Evolutionary conservation across 2,888 invertebrate species (phyloP).

Genomic region (Prosopocoilus inquinatus): DNA sequence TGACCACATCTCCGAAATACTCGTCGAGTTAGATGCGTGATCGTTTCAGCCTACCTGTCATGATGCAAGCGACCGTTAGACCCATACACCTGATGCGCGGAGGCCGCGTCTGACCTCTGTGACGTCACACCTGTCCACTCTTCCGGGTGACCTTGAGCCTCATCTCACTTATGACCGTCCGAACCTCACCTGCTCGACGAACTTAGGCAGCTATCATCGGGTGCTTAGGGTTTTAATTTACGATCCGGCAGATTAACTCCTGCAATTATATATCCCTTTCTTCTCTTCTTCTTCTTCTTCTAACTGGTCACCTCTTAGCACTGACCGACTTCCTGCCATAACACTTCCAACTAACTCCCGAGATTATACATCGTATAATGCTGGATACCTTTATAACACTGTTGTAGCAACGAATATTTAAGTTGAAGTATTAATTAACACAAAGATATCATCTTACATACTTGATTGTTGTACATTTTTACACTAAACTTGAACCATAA

Average conservation of each 20-base stretch:
- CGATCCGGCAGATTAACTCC: slow-evolving; percentile 25
- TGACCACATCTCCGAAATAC: neutral
- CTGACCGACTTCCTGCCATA: neutral
- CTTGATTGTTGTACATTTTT: slow-evolving; percentile 14
- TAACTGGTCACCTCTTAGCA: neutral
- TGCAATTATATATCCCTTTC: slow-evolving; percentile 12
- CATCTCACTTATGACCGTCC: slow-evolving; percentile 27
- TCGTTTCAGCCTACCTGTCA: slow-evolving; percentile 35
- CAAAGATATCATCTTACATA: slow-evolving; percentile 13
- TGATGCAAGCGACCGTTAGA: slow-evolving; percentile 39
- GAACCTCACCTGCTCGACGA: slow-evolving; percentile 27
- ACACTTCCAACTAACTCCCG: neutral
- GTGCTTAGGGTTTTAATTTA: slow-evolving; percentile 37
- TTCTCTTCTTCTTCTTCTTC: neutral
- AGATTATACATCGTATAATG: neutral
- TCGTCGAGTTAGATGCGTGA: slow-evolving; percentile 26
- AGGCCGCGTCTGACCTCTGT: slow-evolving; percentile 39
- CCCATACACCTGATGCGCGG: slow-evolving; percentile 41
- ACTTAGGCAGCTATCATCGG: slow-evolving; percentile 36
- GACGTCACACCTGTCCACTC: slow-evolving; percentile 41
- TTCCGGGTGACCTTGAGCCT: slow-evolving; percentile 45
- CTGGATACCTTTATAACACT: neutral
- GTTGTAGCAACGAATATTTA: slow-evolving; percentile 1
- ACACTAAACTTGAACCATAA: slow-evolving; percentile 14
- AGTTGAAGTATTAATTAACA: slow-evolving; percentile 19